Evolutionary conservation across 2,797 vertebrate genomes (phyloP), one percentile per base, ranked within the genome.

Genomic region (Oreortyx pictus): DNA sequence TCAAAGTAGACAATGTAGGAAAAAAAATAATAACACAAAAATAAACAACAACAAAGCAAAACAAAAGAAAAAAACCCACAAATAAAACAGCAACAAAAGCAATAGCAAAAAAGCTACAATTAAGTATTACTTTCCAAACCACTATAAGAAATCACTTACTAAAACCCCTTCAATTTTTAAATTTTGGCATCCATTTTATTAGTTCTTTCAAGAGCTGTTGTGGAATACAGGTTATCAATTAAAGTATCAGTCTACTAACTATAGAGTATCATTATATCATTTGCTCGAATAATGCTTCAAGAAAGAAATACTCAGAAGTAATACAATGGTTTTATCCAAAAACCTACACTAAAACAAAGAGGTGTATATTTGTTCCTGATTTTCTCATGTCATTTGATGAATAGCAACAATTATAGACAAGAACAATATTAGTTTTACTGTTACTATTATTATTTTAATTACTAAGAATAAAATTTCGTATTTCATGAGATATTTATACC

Each of bases 351-450:
- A 90, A 93, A 96, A 91, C 43, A 88, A 95, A 96, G 49, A 84
- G 89, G 43, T 79, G 59, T 72, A n/a, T 96, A 93, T 95, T 96
- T 96, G 92, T 74, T 87, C 89, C 82, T 91, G 79, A 93, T 83
- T 93, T 96, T 95, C 87, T 97, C 88, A 67, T 1, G 29, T 41
- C 89, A 78, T 46, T 76, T 98, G 97, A 98, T 97, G 94, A 97
- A 98, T 97, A 95, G 66, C 33, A 73, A 93, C 96, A 97, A 98
- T 98, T 98, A 97, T 91, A 96, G 50, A 89, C 96, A 97, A 97
- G 96, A 97, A 97, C 92, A 97, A 97, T 98, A 98, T 98, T 98
- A 97, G 90, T 96, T 98, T 97, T 98, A 97, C 95, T 97, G 92
- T 97, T 97, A 97, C 94, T 97, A 94, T 96, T 98, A 96, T 97